Base-by-base conservation (phyloP, 2,797 vertebrate species). In the Aeoliscus strigatus region DNA sequence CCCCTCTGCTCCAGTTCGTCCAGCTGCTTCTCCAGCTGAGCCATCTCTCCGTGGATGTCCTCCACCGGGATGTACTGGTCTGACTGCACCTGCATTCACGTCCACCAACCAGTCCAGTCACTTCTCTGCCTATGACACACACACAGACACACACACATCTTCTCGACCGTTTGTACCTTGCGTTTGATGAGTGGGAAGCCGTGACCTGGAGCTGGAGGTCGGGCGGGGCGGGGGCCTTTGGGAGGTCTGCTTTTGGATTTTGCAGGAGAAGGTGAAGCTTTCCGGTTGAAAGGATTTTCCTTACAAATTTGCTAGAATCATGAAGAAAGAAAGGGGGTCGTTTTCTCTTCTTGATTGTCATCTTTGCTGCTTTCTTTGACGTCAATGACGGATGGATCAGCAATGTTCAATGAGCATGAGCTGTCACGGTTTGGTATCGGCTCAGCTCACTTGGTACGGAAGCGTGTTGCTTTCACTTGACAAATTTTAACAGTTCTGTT, bases 121-220 rank as follows among this genome's bases (percentile, higher is more conserved):
- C 18, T 3, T 3, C 3, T 21, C 3, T 21, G 18, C 18, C 3
- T 21, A 6, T 21, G 3, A 3, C 3, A 21, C 3, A 3, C 6
- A 21, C 6, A 3, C 6, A 6, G 18, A 16, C 0, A 49, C 38
- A 9, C 2, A 31, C 13, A 6, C 2, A 9, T 14, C n/a, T 8
- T 17, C 5, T 54, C 16, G n/a, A 13, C 17, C 12, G 17, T 43
- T 50, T 9, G 2, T 73, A 98, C 96, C 93, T 96, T 99, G 80
- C 96, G 93, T 75, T 97, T 99, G 75, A 99, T 98, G 18, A 99
- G 90, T 0, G 96, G 96, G 64, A 98, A 99, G 60, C 96, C 96
- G 0, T 99, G 92, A 36, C 96, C 95, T 0, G 96, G 96, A 6
- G 96, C 96, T 1, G 96, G 95, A 12, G 96, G 94, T 31, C 95